Evolutionary conservation across 2,797 vertebrate genomes (phyloP).

Genomic region (Nyctibius grandis): DNA sequence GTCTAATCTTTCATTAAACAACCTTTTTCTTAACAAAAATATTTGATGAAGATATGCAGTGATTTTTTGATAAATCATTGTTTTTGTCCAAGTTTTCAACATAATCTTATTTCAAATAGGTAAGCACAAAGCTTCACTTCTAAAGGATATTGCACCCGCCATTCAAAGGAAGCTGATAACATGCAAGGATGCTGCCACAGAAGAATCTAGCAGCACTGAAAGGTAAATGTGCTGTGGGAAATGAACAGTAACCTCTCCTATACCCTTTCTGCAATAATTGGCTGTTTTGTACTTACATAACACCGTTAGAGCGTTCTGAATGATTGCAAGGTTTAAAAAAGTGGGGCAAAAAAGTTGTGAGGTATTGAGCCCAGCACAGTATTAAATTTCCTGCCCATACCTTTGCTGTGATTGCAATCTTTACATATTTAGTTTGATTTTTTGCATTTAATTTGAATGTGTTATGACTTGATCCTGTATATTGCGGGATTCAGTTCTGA

Average conservation of each 20-base stretch:
- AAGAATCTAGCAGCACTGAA: conserved; percentile 67
- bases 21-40: neutral
- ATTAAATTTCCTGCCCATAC: neutral
- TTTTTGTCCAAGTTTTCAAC: neutral
- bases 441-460: neutral
- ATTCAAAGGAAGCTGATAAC: conserved; percentile 77
- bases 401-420: neutral
- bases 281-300: neutral
- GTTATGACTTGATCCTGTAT: neutral
- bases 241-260: neutral
- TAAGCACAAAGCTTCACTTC: conserved; percentile 61
- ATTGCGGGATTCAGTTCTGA: neutral
- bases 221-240: conserved; percentile 72
- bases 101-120: conserved; percentile 61
- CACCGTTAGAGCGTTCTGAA: neutral
- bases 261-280: neutral
- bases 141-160: conserved; percentile 76
- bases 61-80: neutral
- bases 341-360: neutral
- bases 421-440: neutral
- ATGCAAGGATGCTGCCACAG: conserved; percentile 67
- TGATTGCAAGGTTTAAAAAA: neutral
- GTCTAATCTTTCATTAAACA: neutral
- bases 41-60: neutral
- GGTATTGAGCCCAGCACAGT: neutral